These are phyloP conservation scores for Megaustenia siamemsis DNA, from an alignment of 2,888 invertebrate species.

Conservation along the genomic window DNA sequence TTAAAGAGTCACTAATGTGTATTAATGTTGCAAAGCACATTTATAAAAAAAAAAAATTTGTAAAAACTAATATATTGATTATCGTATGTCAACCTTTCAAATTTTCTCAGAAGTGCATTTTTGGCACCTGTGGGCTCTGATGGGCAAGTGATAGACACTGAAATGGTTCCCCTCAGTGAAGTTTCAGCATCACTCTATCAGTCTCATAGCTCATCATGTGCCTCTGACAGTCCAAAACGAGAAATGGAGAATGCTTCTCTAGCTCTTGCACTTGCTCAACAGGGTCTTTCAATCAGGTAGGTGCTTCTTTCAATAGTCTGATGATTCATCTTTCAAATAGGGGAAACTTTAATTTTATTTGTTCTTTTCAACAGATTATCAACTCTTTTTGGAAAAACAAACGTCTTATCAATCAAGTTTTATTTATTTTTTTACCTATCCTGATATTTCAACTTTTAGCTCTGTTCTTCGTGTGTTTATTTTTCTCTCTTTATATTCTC, in stretches of 20 bases:
- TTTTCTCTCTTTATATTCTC: too few species aligned
- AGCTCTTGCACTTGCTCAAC: constrained; percentile 75
- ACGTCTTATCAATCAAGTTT: too few species aligned
- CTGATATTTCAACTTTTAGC: too few species aligned
- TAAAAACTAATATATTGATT: too few species aligned
- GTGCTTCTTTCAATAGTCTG: background rate
- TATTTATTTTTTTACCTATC: too few species aligned
- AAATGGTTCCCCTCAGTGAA: constrained; percentile 8
- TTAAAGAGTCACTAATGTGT: background rate
- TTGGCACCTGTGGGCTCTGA: constrained; percentile 52
- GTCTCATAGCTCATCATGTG: background rate
- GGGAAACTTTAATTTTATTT: too few species aligned
- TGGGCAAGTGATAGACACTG: constrained; percentile 36
- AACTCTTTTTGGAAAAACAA: too few species aligned
- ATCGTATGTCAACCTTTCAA: background rate
- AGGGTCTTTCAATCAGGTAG: constrained; percentile 51
- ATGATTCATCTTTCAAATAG: too few species aligned
- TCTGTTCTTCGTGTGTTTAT: too few species aligned
- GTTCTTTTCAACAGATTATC: too few species aligned
- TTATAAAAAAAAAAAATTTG: too few species aligned
- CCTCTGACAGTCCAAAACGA: constrained; percentile 22
- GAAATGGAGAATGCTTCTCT: constrained; percentile 77
- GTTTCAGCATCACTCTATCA: background rate
- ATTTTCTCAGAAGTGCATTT: constrained; percentile 31
- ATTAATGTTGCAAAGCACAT: too few species aligned